Percentiles rank a stretch among this genome's conserved stretches.
Conservation (phyloP, 2,888 invertebrate genomes). For the Macrosoma leucophasiata region DNA sequence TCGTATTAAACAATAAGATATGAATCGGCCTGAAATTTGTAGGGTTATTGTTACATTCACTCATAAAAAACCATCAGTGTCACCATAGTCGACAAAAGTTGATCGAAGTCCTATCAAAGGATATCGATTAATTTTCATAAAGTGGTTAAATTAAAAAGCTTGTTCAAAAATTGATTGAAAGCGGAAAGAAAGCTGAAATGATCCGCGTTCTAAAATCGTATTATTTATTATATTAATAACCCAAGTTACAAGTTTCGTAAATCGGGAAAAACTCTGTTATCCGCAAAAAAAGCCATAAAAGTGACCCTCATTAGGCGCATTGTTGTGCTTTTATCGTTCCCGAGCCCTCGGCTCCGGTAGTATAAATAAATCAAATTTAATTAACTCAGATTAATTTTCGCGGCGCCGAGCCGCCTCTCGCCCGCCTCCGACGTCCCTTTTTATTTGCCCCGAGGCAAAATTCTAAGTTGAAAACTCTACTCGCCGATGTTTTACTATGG, state of each 20-base stretch:
- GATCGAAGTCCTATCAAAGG: too few species aligned
- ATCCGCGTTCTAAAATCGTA: too few species aligned
- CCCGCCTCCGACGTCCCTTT: conserved; percentile 54
- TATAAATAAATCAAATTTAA: conserved; percentile 76
- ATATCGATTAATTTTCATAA: too few species aligned
- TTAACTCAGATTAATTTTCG: conserved; percentile 75
- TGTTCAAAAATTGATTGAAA: too few species aligned
- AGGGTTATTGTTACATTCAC: too few species aligned
- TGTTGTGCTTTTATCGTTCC: conserved; percentile 68
- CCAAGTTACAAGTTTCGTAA: conserved; percentile 49
- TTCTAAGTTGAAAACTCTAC: conserved; percentile 47
- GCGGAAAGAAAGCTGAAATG: too few species aligned
- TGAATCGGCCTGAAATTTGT: too few species aligned
- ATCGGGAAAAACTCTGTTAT: conserved; percentile 63
- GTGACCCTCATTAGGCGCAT: conserved; percentile 68
- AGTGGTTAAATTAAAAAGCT: too few species aligned
- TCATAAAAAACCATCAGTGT: too few species aligned
- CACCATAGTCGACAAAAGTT: too few species aligned
- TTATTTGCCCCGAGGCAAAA: conserved; percentile 61
- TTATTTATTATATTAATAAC: too few species aligned
- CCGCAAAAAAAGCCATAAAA: conserved; percentile 63
- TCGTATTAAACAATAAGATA: too few species aligned
- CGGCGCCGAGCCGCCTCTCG: conserved; percentile 45
- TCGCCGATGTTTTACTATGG: conserved; percentile 51
- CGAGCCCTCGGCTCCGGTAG: conserved; percentile 43